Evolutionary conservation across 2,888 invertebrate genomes (phyloP).

Genomic region (Blastobasis lacticolella): DNA sequence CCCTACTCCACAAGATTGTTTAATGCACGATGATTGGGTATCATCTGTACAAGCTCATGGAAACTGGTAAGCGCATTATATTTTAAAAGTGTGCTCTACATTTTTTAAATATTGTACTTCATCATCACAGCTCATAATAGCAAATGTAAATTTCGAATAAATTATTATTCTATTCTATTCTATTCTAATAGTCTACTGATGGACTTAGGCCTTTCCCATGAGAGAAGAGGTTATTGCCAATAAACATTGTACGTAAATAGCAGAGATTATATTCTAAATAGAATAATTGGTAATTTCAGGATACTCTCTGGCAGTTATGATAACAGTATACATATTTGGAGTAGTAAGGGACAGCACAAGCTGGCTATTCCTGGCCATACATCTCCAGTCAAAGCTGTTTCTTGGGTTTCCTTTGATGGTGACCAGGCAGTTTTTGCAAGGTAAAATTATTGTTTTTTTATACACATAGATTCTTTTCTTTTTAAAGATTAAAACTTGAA

Average conservation of each 20-base stretch:
- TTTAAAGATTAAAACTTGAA: too few species aligned
- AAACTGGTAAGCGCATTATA: slow-evolving; percentile 71
- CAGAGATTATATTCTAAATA: background rate
- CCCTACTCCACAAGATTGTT: slow-evolving; percentile 92
- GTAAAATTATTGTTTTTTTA: slow-evolving; percentile 36
- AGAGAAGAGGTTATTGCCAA: too few species aligned
- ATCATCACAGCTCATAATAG: too few species aligned
- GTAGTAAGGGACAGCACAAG: slow-evolving; percentile 86
- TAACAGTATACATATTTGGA: slow-evolving; percentile 93
- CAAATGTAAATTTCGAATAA: too few species aligned
- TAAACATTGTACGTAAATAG: too few species aligned
- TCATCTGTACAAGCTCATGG: slow-evolving; percentile 83
- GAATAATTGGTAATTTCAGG: slow-evolving; percentile 64
- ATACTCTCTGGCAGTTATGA: slow-evolving; percentile 95
- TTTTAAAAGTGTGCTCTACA: background rate
- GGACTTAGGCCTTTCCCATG: too few species aligned
- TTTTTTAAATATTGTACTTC: too few species aligned
- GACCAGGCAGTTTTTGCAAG: slow-evolving; percentile 81
- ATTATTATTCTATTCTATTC: too few species aligned
- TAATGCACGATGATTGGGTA: slow-evolving; percentile 99
- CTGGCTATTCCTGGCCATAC: slow-evolving; percentile 90
- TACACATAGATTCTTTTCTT: too few species aligned
- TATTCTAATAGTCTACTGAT: too few species aligned
- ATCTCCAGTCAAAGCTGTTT: slow-evolving; percentile 89
- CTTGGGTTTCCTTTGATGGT: slow-evolving; percentile 84